phyloP scores from a whole-genome alignment of 1,140 invertebrate genomes.

The Nebria ingens region DNA sequence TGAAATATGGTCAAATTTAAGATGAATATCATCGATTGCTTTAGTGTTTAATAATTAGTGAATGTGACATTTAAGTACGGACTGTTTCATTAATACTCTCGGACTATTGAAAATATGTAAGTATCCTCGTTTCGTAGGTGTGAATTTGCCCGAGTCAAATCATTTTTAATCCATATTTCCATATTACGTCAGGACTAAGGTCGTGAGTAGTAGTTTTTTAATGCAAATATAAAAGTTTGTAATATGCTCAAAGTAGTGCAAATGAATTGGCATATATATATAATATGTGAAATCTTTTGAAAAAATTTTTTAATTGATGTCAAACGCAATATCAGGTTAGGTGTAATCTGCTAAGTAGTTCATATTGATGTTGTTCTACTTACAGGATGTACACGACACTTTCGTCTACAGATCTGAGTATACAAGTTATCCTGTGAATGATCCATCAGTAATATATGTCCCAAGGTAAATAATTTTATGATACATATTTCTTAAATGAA shows the following conservation, averaged over 20 bases:
- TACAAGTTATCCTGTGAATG: neutral
- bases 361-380: constrained; percentile 1
- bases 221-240: constrained; percentile 1
- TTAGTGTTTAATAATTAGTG: neutral
- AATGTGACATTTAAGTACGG: neutral
- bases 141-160: neutral
- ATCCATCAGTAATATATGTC: neutral
- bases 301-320: neutral
- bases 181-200: constrained; percentile 9
- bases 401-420: neutral
- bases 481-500: too few species aligned
- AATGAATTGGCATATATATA: neutral
- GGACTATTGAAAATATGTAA: neutral
- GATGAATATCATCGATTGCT: neutral
- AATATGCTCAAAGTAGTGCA: neutral
- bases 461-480: too few species aligned
- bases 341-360: constrained; percentile 5
- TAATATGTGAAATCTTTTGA: neutral
- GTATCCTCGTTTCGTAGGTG: neutral
- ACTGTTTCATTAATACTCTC: neutral
- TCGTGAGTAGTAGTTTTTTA: constrained; percentile 8
- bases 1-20: neutral
- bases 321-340: neutral
- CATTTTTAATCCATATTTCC: constrained; percentile 8
- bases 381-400: constrained; percentile 4